Conservation (phyloP, 1,140 invertebrate genomes). For the roundworm (Caenorhabditis elegans) region WBcel235 BX284606.5:15215501-15216000, state of each 20-base stretch:
- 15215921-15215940: conserved; percentile 1
- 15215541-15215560: background rate
- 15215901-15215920: background rate
- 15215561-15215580: background rate
- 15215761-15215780: background rate
- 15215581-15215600: background rate
- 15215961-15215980: background rate
- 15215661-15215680: background rate
- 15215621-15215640: background rate
- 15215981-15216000: background rate
- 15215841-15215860: too few species aligned
- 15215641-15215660: background rate
- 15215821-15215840: too few species aligned
- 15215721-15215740: background rate
- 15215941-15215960: conserved; percentile 10
- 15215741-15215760: background rate
- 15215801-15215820: background rate
- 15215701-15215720: background rate
- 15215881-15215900: background rate
- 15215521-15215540: conserved; percentile 17
- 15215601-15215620: background rate
- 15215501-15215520: conserved; percentile 3
- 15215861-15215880: too few species aligned
- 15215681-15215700: background rate
- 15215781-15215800: background rate